Evolutionary conservation across 37 sponge, comb jelly and placozoan species (phyloP).

Genomic region (Ephydatia muelleri): DNA sequence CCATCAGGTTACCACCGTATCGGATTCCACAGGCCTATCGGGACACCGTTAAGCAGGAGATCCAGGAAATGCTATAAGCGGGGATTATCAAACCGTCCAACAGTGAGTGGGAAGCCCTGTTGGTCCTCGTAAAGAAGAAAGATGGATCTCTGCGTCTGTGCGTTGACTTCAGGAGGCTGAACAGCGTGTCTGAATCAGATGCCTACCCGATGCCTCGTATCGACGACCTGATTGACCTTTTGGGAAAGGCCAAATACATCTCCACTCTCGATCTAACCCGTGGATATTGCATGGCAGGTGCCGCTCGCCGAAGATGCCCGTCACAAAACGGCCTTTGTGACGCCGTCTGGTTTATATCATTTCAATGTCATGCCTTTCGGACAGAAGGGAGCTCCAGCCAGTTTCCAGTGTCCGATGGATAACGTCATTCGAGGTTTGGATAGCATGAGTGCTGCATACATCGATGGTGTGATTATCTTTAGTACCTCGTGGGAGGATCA

Average conservation of each 20-base stretch:
- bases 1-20: slow-evolving; percentile 15
- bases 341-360: too few species aligned
- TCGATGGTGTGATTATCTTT: slow-evolving; percentile 62
- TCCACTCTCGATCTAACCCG: slow-evolving; percentile 48
- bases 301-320: too few species aligned
- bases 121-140: too few species aligned
- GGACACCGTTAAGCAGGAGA: slow-evolving; percentile 5
- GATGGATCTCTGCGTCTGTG: too few species aligned
- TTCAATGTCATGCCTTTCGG: slow-evolving; percentile 83
- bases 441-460: slow-evolving; percentile 65
- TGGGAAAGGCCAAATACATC: slow-evolving; percentile 41
- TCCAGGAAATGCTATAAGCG: slow-evolving; percentile 38
- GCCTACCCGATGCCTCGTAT: too few species aligned
- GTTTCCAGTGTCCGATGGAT: slow-evolving; percentile 77
- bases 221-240: too few species aligned
- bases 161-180: too few species aligned
- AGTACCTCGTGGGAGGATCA: slow-evolving; percentile 59
- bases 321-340: too few species aligned
- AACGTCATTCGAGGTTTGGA: slow-evolving; percentile 4
- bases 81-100: slow-evolving; percentile 30
- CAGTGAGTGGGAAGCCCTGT: slow-evolving; percentile 48
- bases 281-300: too few species aligned
- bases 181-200: too few species aligned
- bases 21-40: slow-evolving; percentile 35
- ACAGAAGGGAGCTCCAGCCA: slow-evolving; percentile 59